These are phyloP conservation scores for Saxidomus purpurata DNA, from an alignment of 1,140 invertebrate species.

Conservation along the genomic window DNA sequence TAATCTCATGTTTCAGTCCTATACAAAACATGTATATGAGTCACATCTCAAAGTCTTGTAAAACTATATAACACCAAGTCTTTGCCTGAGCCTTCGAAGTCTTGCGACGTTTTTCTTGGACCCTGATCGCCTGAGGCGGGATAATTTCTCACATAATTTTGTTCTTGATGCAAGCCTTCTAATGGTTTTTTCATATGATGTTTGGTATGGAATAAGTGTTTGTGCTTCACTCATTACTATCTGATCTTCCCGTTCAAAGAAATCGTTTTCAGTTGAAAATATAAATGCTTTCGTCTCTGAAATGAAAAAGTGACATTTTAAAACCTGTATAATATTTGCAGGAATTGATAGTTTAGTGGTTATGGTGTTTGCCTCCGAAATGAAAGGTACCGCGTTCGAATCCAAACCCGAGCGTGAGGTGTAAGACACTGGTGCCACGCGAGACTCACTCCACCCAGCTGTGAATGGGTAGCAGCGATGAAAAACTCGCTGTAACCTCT, in stretches of 20 bases:
- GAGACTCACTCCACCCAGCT: too few species aligned
- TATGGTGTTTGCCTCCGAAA: too few species aligned
- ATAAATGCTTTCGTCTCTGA: conserved; percentile 7
- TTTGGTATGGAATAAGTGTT: neutral
- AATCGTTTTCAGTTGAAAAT: neutral
- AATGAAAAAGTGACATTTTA: neutral
- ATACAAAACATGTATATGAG: too few species aligned
- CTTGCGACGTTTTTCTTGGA: neutral
- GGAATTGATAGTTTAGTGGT: too few species aligned
- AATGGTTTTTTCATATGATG: neutral
- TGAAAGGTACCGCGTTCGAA: too few species aligned
- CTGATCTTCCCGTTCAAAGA: too few species aligned
- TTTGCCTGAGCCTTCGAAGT: neutral
- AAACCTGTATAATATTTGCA: too few species aligned
- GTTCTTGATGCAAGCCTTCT: neutral
- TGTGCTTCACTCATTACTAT: neutral
- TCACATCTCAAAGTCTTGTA: neutral
- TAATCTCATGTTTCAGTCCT: too few species aligned
- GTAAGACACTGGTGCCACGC: too few species aligned
- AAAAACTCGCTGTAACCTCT: too few species aligned
- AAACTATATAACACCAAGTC: neutral
- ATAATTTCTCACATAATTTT: neutral
- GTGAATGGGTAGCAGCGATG: too few species aligned
- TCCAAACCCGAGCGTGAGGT: too few species aligned
- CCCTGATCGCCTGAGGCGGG: neutral